A percentile compares a stretch with the other conserved stretches of the same genome.
phyloP scores from a whole-genome alignment of 2,888 invertebrate species.

The Smittia aterrima region DNA sequence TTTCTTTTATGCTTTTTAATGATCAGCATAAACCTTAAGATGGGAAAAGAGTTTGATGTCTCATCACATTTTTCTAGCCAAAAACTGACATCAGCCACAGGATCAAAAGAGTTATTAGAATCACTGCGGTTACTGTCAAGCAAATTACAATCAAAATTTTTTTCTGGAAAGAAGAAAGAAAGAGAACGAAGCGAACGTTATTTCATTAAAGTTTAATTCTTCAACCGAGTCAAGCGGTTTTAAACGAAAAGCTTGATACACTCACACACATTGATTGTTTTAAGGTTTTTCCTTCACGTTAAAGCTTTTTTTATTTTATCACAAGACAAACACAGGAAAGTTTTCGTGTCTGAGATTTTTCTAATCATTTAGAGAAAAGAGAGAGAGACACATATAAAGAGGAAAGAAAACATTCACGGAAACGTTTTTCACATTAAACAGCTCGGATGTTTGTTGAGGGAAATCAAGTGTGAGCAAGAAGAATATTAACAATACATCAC shows the following conservation, averaged over 20 bases:
- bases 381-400: neutral
- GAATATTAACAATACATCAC: slow-evolving; percentile 17
- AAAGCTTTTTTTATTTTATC: neutral
- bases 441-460: neutral
- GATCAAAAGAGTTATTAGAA: slow-evolving; percentile 61
- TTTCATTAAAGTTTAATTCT: neutral
- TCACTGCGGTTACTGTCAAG: slow-evolving; percentile 73
- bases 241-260: neutral
- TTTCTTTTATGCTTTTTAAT: too few species aligned
- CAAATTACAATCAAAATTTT: slow-evolving; percentile 85
- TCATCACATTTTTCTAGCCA: too few species aligned
- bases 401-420: neutral
- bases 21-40: too few species aligned
- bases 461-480: neutral
- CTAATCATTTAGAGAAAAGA: neutral
- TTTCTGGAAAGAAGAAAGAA: slow-evolving; percentile 71
- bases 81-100: too few species aligned
- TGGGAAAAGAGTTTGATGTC: too few species aligned
- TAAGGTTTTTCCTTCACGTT: neutral
- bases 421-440: neutral
- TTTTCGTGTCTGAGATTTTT: neutral
- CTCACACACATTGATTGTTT: neutral
- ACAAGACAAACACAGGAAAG: neutral
- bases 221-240: too few species aligned
- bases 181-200: slow-evolving; percentile 47